A percentile compares a stretch with the other conserved stretches of the same genome.
Evolutionary conservation across 2,888 invertebrate genomes (phyloP).

Genomic region (Rhingia rostrata): DNA sequence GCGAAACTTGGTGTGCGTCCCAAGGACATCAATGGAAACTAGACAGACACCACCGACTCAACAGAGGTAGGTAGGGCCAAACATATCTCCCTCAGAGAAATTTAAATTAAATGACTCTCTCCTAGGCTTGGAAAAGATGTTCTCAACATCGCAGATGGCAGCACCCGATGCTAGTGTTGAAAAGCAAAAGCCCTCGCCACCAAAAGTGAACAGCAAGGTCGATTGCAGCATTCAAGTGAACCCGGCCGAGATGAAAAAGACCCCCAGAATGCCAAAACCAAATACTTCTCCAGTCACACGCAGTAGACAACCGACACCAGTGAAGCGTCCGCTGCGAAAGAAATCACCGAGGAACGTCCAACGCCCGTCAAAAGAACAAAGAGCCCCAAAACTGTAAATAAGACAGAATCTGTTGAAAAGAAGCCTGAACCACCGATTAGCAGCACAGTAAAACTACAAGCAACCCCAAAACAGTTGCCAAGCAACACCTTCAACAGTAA

Average conservation of each 20-base stretch:
- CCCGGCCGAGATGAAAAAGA: constrained; percentile 57
- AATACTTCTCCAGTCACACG: constrained; percentile 70
- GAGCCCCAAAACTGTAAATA: constrained; percentile 69
- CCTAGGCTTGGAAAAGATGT: constrained; percentile 41
- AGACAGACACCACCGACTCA: neutral
- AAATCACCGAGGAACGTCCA: constrained; percentile 55
- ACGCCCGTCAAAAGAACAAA: constrained; percentile 46
- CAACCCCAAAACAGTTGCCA: constrained; percentile 72
- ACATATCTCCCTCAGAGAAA: constrained; percentile 49
- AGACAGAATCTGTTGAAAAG: constrained; percentile 75
- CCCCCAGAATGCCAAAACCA: constrained; percentile 65
- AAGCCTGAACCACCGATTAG: constrained; percentile 55
- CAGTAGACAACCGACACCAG: constrained; percentile 42
- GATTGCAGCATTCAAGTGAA: constrained; percentile 46
- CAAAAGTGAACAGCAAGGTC: constrained; percentile 47
- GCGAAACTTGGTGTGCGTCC: constrained; percentile 69
- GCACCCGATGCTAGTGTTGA: constrained; percentile 51
- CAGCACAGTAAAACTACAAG: constrained; percentile 34
- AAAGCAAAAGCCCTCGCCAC: constrained; percentile 66
- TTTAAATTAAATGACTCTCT: constrained; percentile 33
- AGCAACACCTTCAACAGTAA: constrained; percentile 73
- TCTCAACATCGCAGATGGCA: neutral
- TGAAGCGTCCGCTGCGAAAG: constrained; percentile 62
- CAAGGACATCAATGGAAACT: constrained; percentile 33
- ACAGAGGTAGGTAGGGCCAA: constrained; percentile 7